phyloP scores from a whole-genome alignment of 2,113 vertebrate genomes.

The Platysteira castanea region DNA sequence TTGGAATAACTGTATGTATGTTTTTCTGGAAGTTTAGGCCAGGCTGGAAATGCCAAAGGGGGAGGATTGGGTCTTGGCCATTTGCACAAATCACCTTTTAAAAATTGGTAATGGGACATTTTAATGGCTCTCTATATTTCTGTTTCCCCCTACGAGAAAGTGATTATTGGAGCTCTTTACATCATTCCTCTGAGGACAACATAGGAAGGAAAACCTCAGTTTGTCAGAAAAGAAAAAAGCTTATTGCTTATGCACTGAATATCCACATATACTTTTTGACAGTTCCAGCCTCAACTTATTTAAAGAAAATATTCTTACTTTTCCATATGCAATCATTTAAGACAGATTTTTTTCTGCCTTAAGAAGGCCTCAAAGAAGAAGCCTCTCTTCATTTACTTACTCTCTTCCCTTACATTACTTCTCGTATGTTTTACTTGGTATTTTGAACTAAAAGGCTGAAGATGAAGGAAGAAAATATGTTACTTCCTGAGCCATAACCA shows the following conservation, averaged over 20 bases:
- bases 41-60: neutral
- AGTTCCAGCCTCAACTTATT: neutral
- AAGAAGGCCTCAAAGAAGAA: neutral
- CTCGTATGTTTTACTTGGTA: neutral
- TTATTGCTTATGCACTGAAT: neutral
- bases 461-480: neutral
- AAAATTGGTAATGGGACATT: neutral
- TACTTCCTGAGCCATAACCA: neutral
- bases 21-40: neutral
- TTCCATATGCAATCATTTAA: neutral
- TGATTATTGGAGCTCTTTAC: neutral
- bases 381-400: neutral
- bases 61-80: neutral
- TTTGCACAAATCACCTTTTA: constrained; percentile 15
- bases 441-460: neutral
- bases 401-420: neutral
- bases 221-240: neutral
- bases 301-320: neutral
- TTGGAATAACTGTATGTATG: neutral
- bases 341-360: neutral
- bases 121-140: constrained; percentile 16
- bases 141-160: neutral
- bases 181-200: neutral
- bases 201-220: neutral
- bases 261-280: neutral